phyloP scores from a whole-genome alignment of 2,797 vertebrate genomes.

The Enteromius treurensis region DNA sequence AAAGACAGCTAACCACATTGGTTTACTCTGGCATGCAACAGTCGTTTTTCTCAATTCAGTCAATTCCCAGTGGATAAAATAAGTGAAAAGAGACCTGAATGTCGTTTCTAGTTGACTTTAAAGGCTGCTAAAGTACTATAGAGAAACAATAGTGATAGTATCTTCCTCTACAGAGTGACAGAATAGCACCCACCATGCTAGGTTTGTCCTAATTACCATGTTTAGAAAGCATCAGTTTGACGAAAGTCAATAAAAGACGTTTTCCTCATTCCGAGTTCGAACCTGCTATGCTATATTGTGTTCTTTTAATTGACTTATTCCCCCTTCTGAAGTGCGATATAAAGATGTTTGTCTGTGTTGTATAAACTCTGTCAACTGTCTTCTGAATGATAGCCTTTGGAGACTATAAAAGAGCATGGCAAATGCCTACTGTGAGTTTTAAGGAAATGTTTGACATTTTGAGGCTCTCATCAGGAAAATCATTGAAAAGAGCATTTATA shows the following conservation, averaged over 20 bases:
- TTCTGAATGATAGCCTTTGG: conserved; percentile 29
- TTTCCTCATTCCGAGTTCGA: background rate
- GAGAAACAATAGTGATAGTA: background rate
- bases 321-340: conserved; percentile 3
- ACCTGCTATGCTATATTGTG: conserved; percentile 12
- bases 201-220: conserved; percentile 22
- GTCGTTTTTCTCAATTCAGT: background rate
- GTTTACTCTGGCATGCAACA: background rate
- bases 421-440: conserved; percentile 34
- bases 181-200: background rate
- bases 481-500: conserved; percentile 6
- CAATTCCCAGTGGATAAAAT: background rate
- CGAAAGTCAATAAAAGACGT: conserved; percentile 14
- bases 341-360: conserved; percentile 25
- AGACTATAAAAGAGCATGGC: conserved; percentile 31
- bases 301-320: conserved; percentile 34
- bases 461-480: conserved; percentile 21
- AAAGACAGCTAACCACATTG: background rate
- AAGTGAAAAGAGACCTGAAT: background rate
- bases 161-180: background rate
- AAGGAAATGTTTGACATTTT: conserved; percentile 26
- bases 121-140: background rate
- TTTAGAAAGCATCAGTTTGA: conserved; percentile 36
- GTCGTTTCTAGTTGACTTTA: background rate
- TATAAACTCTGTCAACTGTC: conserved; percentile 1